These are phyloP conservation scores for Drosophila nannoptera DNA, from an alignment of 1,140 invertebrate species.

Conservation along the genomic window DNA sequence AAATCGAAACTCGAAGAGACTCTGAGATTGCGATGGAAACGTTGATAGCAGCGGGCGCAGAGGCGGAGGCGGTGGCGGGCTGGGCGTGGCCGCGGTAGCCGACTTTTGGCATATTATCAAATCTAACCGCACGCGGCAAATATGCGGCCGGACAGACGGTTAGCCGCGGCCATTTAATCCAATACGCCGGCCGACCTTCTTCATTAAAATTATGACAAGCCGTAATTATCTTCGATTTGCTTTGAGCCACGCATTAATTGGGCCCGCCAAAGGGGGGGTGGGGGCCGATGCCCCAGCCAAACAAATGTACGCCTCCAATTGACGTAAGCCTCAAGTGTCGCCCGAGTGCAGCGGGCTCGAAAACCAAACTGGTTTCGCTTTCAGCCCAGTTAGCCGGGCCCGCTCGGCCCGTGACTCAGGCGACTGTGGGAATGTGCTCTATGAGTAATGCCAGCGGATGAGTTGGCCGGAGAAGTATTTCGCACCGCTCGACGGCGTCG, in stretches of 20 bases:
- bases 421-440: slow-evolving; percentile 20
- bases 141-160: slow-evolving; percentile 49
- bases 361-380: slow-evolving; percentile 30
- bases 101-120: slow-evolving; percentile 72
- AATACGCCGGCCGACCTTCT: slow-evolving; percentile 67
- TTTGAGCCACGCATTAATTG: slow-evolving; percentile 73
- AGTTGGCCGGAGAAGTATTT: slow-evolving; percentile 10
- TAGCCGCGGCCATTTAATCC: slow-evolving; percentile 65
- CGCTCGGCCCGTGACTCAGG: slow-evolving; percentile 16
- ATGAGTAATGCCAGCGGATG: slow-evolving; percentile 36
- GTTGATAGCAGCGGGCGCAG: too few species aligned
- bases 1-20: too few species aligned
- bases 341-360: slow-evolving; percentile 30
- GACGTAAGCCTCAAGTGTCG: slow-evolving; percentile 39
- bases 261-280: too few species aligned
- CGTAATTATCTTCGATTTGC: slow-evolving; percentile 78
- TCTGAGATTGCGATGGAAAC: too few species aligned
- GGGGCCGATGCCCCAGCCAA: too few species aligned
- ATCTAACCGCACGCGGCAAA: slow-evolving; percentile 74
- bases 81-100: slow-evolving; percentile 31
- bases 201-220: slow-evolving; percentile 78
- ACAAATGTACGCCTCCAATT: slow-evolving; percentile 12
- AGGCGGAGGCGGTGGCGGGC: too few species aligned
- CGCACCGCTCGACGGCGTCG: background rate
- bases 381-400: slow-evolving; percentile 32